A percentile compares a stretch with the other conserved stretches of the same genome.
Evolutionary conservation across 2,797 vertebrate species (phyloP).

Genomic region (Myotis planiceps): DNA sequence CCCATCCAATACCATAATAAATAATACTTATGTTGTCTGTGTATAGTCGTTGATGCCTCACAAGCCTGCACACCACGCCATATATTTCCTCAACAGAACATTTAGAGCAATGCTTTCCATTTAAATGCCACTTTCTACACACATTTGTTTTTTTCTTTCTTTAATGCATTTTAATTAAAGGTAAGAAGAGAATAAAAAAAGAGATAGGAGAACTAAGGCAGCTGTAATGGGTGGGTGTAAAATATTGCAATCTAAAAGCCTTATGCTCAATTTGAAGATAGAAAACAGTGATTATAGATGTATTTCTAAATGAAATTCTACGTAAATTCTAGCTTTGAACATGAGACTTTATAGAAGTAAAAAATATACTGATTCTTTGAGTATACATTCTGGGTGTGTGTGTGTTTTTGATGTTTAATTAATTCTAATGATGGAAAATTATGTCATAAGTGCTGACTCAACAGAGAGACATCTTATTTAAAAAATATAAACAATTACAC

Average conservation of each 20-base stretch:
- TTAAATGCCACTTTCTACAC: slow-evolving; percentile 59
- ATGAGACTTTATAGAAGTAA: slow-evolving; percentile 33
- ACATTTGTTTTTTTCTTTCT: slow-evolving; percentile 66
- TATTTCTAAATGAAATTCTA: slow-evolving; percentile 61
- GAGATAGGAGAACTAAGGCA: neutral
- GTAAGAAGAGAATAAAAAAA: slow-evolving; percentile 63
- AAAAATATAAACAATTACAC: neutral
- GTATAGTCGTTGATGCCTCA: neutral
- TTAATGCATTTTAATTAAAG: slow-evolving; percentile 77
- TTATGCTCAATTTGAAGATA: slow-evolving; percentile 42
- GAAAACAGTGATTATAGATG: slow-evolving; percentile 56
- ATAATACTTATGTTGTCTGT: neutral
- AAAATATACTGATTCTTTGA: slow-evolving; percentile 4
- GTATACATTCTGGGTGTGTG: neutral
- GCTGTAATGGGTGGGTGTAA: slow-evolving; percentile 40
- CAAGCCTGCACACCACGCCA: neutral
- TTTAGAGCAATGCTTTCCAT: slow-evolving; percentile 22
- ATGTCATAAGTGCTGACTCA: neutral
- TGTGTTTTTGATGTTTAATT: slow-evolving; percentile 56
- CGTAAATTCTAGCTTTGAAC: slow-evolving; percentile 61
- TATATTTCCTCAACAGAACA: slow-evolving; percentile 48
- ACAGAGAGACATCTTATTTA: neutral
- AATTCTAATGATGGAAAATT: slow-evolving; percentile 30
- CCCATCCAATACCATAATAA: neutral
- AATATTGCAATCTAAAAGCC: neutral